A percentile compares a stretch with the other conserved stretches of the same genome.
These are phyloP conservation scores for Gallinago jamesoni DNA, from an alignment of 2,113 vertebrate genomes.

Conservation along the genomic window DNA sequence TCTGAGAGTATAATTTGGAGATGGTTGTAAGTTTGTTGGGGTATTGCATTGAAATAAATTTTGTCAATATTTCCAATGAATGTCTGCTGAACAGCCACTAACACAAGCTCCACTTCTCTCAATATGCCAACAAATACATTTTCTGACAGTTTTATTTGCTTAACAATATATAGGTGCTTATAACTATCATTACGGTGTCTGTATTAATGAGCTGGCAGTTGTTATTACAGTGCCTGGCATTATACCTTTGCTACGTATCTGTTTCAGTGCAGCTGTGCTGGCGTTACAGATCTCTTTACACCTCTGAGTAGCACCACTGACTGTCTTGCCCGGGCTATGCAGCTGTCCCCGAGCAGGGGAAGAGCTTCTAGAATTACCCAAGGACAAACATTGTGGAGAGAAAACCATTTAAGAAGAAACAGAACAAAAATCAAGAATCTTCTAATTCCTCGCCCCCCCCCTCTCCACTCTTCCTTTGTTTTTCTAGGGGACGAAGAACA, in stretches of 20 bases:
- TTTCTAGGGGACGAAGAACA: not conserved
- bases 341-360: not conserved
- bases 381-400: not conserved
- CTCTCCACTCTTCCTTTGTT: not conserved
- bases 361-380: not conserved
- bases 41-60: not conserved
- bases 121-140: not conserved
- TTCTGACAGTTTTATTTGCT: not conserved
- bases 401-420: not conserved
- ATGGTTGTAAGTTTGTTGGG: not conserved
- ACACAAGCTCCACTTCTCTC: not conserved
- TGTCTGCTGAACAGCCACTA: not conserved
- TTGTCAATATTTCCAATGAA: not conserved
- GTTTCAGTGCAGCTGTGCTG: not conserved
- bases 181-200: not conserved
- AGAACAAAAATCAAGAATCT: not conserved
- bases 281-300: not conserved
- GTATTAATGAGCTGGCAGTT: not conserved
- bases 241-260: not conserved
- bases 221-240: not conserved
- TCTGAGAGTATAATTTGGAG: not conserved
- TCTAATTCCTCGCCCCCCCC: no score
- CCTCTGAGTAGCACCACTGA: not conserved
- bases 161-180: not conserved
- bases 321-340: not conserved